These are phyloP conservation scores for Apodemus agrarius DNA, from an alignment of 2,797 vertebrate species.

Conservation along the genomic window DNA sequence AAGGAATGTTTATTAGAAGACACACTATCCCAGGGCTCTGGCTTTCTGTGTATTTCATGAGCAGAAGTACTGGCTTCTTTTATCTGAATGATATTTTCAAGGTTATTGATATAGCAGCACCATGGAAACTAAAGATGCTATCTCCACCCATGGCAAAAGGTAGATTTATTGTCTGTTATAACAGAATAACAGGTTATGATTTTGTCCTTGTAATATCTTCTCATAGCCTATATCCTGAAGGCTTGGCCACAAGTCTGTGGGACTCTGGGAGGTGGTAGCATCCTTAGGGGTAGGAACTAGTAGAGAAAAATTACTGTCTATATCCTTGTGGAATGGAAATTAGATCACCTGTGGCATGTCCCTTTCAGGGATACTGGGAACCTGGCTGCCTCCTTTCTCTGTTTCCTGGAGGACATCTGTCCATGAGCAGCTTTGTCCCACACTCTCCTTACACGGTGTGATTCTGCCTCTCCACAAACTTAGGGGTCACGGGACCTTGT, in stretches of 20 bases:
- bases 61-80: neutral
- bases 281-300: neutral
- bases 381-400: neutral
- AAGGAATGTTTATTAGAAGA: slow-evolving; percentile 15
- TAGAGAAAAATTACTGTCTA: neutral
- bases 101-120: neutral
- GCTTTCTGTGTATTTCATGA: slow-evolving; percentile 38
- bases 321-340: neutral
- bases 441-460: neutral
- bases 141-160: neutral
- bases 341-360: neutral
- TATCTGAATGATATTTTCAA: neutral
- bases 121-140: neutral
- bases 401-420: neutral
- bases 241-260: neutral
- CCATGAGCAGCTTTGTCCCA: neutral
- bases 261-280: neutral
- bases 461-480: neutral
- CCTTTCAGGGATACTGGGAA: neutral
- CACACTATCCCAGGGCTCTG: neutral
- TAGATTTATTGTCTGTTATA: neutral
- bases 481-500: neutral
- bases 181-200: neutral
- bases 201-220: neutral
- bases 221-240: neutral